phyloP scores from a whole-genome alignment of 2,797 vertebrate genomes.

The Dryobates pubescens region DNA sequence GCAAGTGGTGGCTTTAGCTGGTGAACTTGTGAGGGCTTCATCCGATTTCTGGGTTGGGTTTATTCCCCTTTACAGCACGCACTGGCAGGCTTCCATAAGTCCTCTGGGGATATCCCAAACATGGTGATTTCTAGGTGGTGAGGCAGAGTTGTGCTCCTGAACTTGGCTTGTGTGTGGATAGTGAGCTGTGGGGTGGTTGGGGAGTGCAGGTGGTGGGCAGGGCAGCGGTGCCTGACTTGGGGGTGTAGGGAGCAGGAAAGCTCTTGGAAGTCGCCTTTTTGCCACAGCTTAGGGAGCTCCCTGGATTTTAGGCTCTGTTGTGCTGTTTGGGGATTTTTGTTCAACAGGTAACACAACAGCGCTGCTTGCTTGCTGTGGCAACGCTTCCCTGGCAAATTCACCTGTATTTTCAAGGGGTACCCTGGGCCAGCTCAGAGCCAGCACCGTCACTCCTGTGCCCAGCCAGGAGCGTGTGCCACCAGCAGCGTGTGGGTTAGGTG shows the following conservation, averaged over 20 bases:
- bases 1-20: not conserved
- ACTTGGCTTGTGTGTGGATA: not conserved
- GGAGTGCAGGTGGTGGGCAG: not conserved
- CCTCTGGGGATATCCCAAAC: not conserved
- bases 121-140: not conserved
- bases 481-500: not conserved
- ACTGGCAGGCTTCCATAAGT: not conserved
- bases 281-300: not conserved
- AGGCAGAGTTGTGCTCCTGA: constrained; percentile 26
- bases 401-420: not conserved
- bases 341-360: not conserved
- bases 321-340: not conserved
- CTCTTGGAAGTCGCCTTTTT: not conserved
- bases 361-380: not conserved
- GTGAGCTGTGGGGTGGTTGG: not conserved
- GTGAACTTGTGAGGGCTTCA: not conserved
- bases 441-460: no score
- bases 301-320: not conserved
- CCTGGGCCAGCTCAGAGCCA: not conserved
- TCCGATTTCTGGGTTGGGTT: not conserved
- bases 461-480: not conserved
- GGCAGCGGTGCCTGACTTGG: not conserved
- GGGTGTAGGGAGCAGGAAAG: not conserved
- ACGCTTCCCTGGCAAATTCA: not conserved
- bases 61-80: not conserved